Base-by-base conservation (phyloP, 1,140 invertebrate genomes). In the Pentalonia nigronervosa region DNA sequence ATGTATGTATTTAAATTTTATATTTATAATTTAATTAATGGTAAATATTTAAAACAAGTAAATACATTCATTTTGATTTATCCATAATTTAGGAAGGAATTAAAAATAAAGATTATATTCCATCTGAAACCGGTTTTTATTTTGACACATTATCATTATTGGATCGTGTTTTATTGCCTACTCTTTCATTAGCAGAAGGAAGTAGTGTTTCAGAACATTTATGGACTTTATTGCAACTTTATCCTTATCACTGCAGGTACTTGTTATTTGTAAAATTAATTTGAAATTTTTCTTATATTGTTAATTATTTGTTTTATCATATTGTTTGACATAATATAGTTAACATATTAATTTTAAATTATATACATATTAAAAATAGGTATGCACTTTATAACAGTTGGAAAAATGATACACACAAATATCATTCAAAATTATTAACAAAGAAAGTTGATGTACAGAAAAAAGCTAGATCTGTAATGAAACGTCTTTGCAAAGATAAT, bases 401-500 rank as follows among this genome's bases (percentile, higher is more conserved):
- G 99, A 99, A 99, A 95, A 98, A 98, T 94, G 97, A 98, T 87
- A 97, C 97, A 7, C 98, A 98, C 93, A 95, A 96, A 56, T 95
- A 97, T 67, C 98, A 99, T 95, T 97, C 99, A 0, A 96, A 97
- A 53, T 95, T 99, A 34, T 96, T 99, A 94, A 96, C 97, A 67
- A 97, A 97, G 76, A 96, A 97, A 90, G 98, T 98, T 1, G 97
- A 98, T 94, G 97, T 97, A 1, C 96, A 99, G 93, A 98, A 99
- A 94, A 97, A 98, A 94, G 98, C 99, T 14, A 99, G 99, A 95
- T 98, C 91, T 87, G 90, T 94, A 34, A 99, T 99, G 98, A 99
- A 99, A 96, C 96, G 99, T 89, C 97, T 99, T 6, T 99, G 98
- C 94, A 99, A 99, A 95, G 99, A 99, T 95, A 99, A 99, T 94